These are phyloP conservation scores for Polypedilum pembai DNA, from an alignment of 1,140 invertebrate species.

Conservation along the genomic window DNA sequence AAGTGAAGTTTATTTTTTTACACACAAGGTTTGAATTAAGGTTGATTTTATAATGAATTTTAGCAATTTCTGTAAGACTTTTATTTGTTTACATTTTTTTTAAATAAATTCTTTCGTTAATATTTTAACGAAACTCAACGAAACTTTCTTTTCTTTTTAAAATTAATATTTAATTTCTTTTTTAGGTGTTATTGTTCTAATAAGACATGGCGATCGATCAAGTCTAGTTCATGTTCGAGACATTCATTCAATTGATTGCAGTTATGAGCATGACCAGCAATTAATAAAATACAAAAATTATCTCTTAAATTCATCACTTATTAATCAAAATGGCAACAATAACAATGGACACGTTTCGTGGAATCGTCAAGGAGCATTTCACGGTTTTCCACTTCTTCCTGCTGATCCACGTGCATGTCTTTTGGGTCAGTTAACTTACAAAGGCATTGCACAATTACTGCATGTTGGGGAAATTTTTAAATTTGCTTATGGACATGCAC, in stretches of 20 bases:
- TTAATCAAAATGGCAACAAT: slow-evolving; percentile 47
- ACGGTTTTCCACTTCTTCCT: slow-evolving; percentile 70
- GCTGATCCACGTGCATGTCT: slow-evolving; percentile 51
- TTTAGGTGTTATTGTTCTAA: slow-evolving; percentile 57
- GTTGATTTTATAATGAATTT: no score
- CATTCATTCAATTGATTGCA: slow-evolving; percentile 69
- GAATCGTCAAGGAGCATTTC: slow-evolving; percentile 71
- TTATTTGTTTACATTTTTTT: no score
- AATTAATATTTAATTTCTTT: background rate
- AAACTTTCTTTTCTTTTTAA: background rate
- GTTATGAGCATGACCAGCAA: slow-evolving; percentile 47
- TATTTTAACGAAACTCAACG: no score
- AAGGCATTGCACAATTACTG: slow-evolving; percentile 64
- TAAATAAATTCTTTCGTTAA: no score
- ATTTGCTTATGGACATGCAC: slow-evolving; percentile 57
- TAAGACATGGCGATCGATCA: slow-evolving; percentile 81
- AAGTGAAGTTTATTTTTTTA: no score
- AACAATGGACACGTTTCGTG: slow-evolving; percentile 55
- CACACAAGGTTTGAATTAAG: no score
- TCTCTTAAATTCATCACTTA: slow-evolving; percentile 44
- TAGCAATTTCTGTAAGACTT: no score
- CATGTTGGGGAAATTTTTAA: slow-evolving; percentile 64
- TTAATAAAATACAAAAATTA: slow-evolving; percentile 44
- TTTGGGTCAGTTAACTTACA: slow-evolving; percentile 63
- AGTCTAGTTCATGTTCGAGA: slow-evolving; percentile 71